Evolutionary conservation across 2,113 vertebrate genomes (phyloP), one percentile per base, ranked within the genome.

Genomic region (Zingel zingel): DNA sequence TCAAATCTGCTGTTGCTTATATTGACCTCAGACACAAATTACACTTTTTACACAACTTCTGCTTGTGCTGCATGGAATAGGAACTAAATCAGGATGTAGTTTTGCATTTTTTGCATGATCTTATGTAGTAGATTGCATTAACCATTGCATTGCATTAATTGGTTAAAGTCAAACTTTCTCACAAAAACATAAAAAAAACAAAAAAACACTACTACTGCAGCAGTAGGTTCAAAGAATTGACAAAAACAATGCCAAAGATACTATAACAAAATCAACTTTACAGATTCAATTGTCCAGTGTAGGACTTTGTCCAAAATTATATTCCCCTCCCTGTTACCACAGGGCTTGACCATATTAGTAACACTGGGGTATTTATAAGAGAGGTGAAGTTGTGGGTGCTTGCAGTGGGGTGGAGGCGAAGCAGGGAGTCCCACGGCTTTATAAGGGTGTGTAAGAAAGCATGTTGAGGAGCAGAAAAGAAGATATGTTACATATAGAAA

Each of bases 381-480:
- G 84, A 67, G 48, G 62, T 53, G 75, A 83, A 39, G 78, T 16
- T 36, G 14, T 36, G 51, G 56, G 39, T 62, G 73, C 61, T 43
- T 36, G 47, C 19, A 21, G 64, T 54, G 54, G 50, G 74, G 50
- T 58, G 77, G 45, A 39, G 21, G 77, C 27, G 0, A 59, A 45
- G 61, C 76, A 71, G 45, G 79, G 53, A 53, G 69, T 62, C 27
- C 50, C 19, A 19, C 36, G 45, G 66, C 92, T 86, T 88, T 89
- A 88, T 90, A 91, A 89, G 91, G 88, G 5, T 19, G 33, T 30
- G 71, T 27, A 27, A 87, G 74, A 77, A 88, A 77, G 84, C 47
- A 27, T 33, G 72, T 53, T 12, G 71, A 81, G 75, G 30, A 59
- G 75, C 73, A 64, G 71, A 53, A 85, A 79, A 71, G 33, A 77